Percentiles rank a stretch among this genome's conserved stretches.
These are phyloP conservation scores for Asarcornis scutulata DNA, from an alignment of 2,113 vertebrate genomes.

Conservation along the genomic window DNA sequence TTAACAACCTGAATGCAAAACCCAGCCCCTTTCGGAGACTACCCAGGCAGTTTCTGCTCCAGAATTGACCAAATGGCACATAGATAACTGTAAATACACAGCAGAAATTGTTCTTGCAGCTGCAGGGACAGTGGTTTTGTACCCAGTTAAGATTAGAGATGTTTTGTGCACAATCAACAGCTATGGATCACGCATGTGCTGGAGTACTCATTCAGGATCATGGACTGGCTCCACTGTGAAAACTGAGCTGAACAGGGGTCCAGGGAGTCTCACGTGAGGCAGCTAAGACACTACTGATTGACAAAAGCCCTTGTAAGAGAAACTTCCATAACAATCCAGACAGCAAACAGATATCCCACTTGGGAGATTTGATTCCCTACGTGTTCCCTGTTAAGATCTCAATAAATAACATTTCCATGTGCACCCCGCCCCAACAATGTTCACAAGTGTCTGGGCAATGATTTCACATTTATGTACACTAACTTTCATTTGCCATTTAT, in stretches of 20 bases:
- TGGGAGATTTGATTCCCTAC: neutral
- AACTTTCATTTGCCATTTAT: neutral
- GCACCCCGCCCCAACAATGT: neutral
- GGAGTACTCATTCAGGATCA: neutral
- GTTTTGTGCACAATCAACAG: neutral
- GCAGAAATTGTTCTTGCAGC: neutral
- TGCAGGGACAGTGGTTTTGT: neutral
- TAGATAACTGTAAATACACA: neutral
- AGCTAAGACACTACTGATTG: fast-evolving
- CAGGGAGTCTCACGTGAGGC: neutral
- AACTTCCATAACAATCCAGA: neutral
- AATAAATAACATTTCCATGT: neutral
- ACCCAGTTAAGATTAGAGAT: neutral
- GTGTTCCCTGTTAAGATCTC: neutral
- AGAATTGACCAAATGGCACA: neutral
- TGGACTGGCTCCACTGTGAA: neutral
- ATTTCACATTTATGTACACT: neutral
- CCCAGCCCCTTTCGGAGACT: neutral
- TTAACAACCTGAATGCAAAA: neutral
- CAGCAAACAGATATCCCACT: neutral
- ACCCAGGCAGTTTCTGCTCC: neutral
- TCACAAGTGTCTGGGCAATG: neutral
- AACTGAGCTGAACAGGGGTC: neutral
- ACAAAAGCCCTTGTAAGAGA: neutral
- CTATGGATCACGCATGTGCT: neutral